Conservation (phyloP, 2,888 invertebrate genomes). For the Drosophila setosimentum region DNA sequence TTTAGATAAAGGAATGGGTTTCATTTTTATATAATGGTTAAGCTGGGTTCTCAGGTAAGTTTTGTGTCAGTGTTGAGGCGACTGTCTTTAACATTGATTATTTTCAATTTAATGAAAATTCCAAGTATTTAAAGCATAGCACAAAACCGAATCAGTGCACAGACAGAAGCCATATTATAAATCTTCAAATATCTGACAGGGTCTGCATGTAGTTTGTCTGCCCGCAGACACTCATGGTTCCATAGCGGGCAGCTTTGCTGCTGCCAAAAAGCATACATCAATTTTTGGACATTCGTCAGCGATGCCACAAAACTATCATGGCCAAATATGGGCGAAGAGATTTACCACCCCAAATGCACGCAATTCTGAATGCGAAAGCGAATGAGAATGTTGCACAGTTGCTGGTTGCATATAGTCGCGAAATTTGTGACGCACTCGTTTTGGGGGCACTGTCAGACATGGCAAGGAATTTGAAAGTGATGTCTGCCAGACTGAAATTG, state of each 20-base stretch:
- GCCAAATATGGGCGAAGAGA: not conserved
- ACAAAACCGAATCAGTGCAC: slow-evolving; percentile 26
- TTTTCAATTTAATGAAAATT: not conserved
- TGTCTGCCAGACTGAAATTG: slow-evolving; percentile 66
- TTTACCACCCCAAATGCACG: slow-evolving; percentile 30
- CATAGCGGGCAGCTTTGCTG: slow-evolving; percentile 25
- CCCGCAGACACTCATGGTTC: slow-evolving; percentile 5
- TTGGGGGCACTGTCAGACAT: slow-evolving; percentile 34
- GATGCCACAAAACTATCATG: slow-evolving; percentile 62
- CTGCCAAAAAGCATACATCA: slow-evolving; percentile 73
- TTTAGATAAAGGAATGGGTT: slow-evolving; percentile 1
- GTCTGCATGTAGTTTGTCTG: slow-evolving; percentile 34
- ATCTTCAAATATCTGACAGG: slow-evolving; percentile 58
- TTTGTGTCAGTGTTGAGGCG: not conserved
- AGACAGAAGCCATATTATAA: slow-evolving; percentile 38
- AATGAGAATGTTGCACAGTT: slow-evolving; percentile 29
- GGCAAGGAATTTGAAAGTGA: slow-evolving; percentile 58
- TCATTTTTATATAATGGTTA: slow-evolving; percentile 8
- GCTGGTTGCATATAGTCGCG: slow-evolving; percentile 49
- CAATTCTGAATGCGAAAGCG: slow-evolving; percentile 27
- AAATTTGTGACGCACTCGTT: slow-evolving; percentile 40
- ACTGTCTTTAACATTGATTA: slow-evolving; percentile 8
- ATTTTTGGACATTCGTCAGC: slow-evolving; percentile 74
- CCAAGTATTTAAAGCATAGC: slow-evolving; percentile 1
- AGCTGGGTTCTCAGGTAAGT: not conserved